Evolutionary conservation across 2,888 invertebrate genomes (phyloP), one percentile per base, ranked within the genome.

Genomic region (Scotopteryx bipunctaria): DNA sequence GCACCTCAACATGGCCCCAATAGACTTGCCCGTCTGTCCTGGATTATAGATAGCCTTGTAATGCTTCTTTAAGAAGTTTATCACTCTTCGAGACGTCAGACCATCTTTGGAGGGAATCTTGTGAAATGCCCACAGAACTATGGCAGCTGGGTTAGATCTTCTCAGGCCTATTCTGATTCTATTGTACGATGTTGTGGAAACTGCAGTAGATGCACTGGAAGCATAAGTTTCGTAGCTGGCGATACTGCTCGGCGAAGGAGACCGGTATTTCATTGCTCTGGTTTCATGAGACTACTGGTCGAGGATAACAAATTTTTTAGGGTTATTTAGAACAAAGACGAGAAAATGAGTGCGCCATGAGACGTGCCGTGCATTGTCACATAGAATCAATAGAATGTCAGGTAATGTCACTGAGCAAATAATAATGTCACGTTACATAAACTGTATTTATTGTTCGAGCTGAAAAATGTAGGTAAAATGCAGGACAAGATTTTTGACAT

Each of bases 61-160:
- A 57, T 79, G 71, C 55, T 64, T 67, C 59, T 81, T 84, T 15
- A 85, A 38, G 41, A 78, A 84, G 9, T 57, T 61, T 17, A 84
- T 84, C 1, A 84, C 70, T 59, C 61, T 63, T 16, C 80, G 66
- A 0, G 83, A 79, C 1, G 83, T 82, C 0, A 85, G 60, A 0
- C 85, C 85, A 13, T 68, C 23, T 2, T 42, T 35, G 0, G 78
- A 69, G 1, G 77, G 76, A 1, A 83, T 61, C 43, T 76, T 73
- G 63, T 79, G 78, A 53, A 85, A 85, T 0, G 81, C 79, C 82
- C 81, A 82, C 0, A 82, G 63, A 0, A 84, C 71, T 14, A 83
- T 77, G 0, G 83, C 81, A 0, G 79, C 82, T 0, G 84, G 83
- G 8, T 76, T 69, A 0, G 74, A 71, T 14, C 61, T 73, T 11